Evolutionary conservation across 2,797 vertebrate genomes (phyloP).

Genomic region (Sebastolobus alascanus): DNA sequence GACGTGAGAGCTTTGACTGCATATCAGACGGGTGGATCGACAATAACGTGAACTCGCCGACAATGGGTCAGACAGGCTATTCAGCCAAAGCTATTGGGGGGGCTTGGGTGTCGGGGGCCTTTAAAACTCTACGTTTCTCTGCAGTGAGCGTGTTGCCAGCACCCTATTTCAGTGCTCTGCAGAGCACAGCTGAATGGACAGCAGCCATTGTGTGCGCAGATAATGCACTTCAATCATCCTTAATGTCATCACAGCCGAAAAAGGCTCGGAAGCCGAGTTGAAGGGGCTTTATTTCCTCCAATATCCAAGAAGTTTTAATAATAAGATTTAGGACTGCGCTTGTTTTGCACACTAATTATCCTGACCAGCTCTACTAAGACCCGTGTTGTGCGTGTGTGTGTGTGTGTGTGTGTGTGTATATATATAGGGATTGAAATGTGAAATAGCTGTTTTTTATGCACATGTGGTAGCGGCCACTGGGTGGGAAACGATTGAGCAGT

Average conservation of each 20-base stretch:
- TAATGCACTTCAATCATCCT: constrained; percentile 85
- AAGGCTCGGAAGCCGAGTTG: constrained; percentile 60
- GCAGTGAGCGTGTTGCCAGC: constrained; percentile 63
- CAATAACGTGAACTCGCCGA: constrained; percentile 70
- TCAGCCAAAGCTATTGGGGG: constrained; percentile 74
- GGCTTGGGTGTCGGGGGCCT: constrained; percentile 64
- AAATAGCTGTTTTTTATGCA: constrained; percentile 38
- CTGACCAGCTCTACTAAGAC: constrained; percentile 34
- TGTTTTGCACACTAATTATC: constrained; percentile 55
- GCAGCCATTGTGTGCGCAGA: constrained; percentile 80
- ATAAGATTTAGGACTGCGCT: constrained; percentile 50
- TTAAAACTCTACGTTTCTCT: constrained; percentile 72
- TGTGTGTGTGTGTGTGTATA: no score
- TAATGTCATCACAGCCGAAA: constrained; percentile 79
- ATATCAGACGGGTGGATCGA: constrained; percentile 79
- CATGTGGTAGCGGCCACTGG: constrained; percentile 30
- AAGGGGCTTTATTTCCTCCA: constrained; percentile 53
- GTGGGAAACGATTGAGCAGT: constrained; percentile 44
- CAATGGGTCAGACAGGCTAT: constrained; percentile 81
- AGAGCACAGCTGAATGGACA: constrained; percentile 77
- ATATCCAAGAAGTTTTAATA: constrained; percentile 51
- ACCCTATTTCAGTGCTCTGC: constrained; percentile 65
- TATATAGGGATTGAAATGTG: not conserved
- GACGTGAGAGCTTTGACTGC: constrained; percentile 66
- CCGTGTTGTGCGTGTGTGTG: constrained; percentile 15